Evolutionary conservation across 2,113 vertebrate species (phyloP), one percentile per base, ranked within the genome.

Genomic region (Platycercus adscitus): DNA sequence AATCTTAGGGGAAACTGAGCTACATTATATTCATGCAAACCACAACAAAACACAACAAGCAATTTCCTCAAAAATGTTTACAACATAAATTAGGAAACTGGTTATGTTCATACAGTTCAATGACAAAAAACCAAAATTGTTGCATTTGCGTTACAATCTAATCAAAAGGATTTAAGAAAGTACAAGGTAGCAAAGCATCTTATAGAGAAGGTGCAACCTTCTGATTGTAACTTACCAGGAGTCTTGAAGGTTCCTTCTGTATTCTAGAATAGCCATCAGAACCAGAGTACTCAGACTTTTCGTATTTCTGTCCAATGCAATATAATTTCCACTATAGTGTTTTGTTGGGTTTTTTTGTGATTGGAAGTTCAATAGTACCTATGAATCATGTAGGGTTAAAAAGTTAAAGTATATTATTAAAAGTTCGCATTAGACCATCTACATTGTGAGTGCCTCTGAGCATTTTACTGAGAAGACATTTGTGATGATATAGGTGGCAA

Each of bases 11-110:
- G 80, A 96, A 87, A 61, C 63, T 60, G 69, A 89, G 47, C 49
- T 90, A 79, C 86, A 90, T 56, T 88, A n/a, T 56, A 88, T 89
- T 94, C 96, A 96, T 89, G 93, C 88, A 97, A 93, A 88, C 60
- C 63, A 91, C 60, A 93, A 65, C 37, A 77, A 47, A 96, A 73
- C 64, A 85, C 47, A 95, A 89, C 47, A 94, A 69, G 24, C 77
- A 95, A 88, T 96, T 95, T 93, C 77, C 73, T 93, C 31, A 41
- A 92, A 92, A 76, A 76, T 90, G 19, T 95, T 95, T 92, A 92
- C 35, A 94, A 81, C 23, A 68, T 53, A 87, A 88, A 95, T 95
- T 96, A 94, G 52, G 63, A 79, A 82, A 69, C 16, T 28, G 23
- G 11, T 55, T 92, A 46, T 49, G 29, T 80, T 96, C 20, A 41